Base-by-base conservation (phyloP, 2,888 invertebrate species). In the Agrilus biguttatus region DNA sequence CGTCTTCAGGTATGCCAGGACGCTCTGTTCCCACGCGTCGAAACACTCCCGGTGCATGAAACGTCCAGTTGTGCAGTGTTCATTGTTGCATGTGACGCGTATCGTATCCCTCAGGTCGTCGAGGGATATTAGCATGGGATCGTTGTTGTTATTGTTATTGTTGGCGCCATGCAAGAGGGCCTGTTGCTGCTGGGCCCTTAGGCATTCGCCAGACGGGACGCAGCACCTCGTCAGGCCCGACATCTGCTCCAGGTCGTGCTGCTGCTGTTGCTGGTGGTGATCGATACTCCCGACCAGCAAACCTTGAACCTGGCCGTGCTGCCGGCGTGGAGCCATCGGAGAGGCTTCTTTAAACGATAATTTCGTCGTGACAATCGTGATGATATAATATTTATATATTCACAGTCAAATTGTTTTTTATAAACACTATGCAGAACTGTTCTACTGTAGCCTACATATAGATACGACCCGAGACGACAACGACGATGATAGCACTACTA, bases 1-100 rank as follows among this genome's bases (percentile, higher is more conserved):
- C 33, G 87, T 83, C 65, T 91, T 88, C 47, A 96, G 73, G 60
- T 88, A 90, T 41, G 84, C 82, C 52, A 95, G 73, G 45, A 95
- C 86, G 33, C 83, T 77, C 64, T 82, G 82, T 68, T 96, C 93
- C 91, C 92, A 96, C 55, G 82, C 78, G 53, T 91, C 89, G 71
- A 95, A 95, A 68, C 95, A 96, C 65, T 87, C 88, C 53, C 84
- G 80, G 73, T 96, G 96, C 95, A 96, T 95, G 64, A 83, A 92
- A 64, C 84, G 81, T 49, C 93, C 91, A 58, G 78, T 76, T 49
- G 75, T 73, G 70, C 96, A 96, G 60, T 80, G 78, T 62, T 92
- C 92, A 70, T 95, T 95, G 74, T 91, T 95, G 76, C 96, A 96
- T 52, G 83, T 77, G 46, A 96, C 89, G 63, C 85, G 84, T 53